Percentiles rank a stretch among this genome's conserved stretches.
phyloP scores from a whole-genome alignment of 2,797 vertebrate genomes.

The Moxostoma hubbsi region DNA sequence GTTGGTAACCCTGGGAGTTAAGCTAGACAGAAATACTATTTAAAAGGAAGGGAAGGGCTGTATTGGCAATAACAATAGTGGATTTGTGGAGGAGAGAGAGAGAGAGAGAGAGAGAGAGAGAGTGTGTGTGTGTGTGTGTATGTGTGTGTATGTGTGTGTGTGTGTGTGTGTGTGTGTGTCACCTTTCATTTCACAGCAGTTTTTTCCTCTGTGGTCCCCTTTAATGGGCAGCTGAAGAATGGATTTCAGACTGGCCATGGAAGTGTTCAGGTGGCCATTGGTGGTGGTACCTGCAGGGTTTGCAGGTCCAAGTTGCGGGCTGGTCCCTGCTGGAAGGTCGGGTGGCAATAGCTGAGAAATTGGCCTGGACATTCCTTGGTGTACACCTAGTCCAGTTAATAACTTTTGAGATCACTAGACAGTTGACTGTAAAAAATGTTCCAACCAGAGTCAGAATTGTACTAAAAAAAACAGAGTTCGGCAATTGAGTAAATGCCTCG shows the following conservation, averaged over 20 bases:
- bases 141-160: too few relatives aligned
- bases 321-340: slow-evolving; percentile 78
- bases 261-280: slow-evolving; percentile 75
- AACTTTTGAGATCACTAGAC: slow-evolving; percentile 16
- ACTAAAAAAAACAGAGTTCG: slow-evolving; percentile 9
- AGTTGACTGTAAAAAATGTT: not conserved
- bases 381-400: slow-evolving; percentile 23
- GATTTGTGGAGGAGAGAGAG: not conserved
- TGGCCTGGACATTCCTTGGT: slow-evolving; percentile 78
- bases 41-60: not conserved
- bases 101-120: too few relatives aligned
- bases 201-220: slow-evolving; percentile 82
- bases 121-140: too few relatives aligned
- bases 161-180: slow-evolving; percentile 30
- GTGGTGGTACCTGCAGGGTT: slow-evolving; percentile 70
- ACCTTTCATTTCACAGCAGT: slow-evolving; percentile 85
- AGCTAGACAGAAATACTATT: not conserved
- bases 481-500: not conserved
- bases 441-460: not conserved
- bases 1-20: not conserved
- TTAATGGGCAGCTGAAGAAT: slow-evolving; percentile 90
- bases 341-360: slow-evolving; percentile 78
- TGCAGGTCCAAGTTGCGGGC: slow-evolving; percentile 75
- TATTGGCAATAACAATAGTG: not conserved
- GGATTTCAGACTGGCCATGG: slow-evolving; percentile 87